A percentile compares a stretch with the other conserved stretches of the same genome.
Conservation (phyloP, 2,888 invertebrate genomes). For the Machimus rusticus region DNA sequence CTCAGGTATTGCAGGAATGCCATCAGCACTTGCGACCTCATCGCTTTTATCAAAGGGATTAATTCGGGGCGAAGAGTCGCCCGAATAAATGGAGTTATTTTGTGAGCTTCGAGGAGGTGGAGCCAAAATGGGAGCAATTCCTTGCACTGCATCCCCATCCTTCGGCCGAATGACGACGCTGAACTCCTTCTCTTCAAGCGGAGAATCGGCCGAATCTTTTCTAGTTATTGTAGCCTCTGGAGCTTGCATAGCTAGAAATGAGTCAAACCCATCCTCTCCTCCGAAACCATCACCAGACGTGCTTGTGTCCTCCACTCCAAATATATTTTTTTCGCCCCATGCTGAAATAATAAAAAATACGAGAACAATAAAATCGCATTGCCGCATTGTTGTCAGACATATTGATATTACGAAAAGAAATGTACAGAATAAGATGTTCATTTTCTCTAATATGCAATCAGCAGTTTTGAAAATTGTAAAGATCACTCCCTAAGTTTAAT, state of each 20-base stretch:
- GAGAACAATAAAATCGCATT: no score
- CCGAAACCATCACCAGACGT: conserved; percentile 67
- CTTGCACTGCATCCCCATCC: conserved; percentile 62
- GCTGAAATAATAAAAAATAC: conserved; percentile 52
- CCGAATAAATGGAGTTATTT: conserved; percentile 52
- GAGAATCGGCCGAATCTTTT: conserved; percentile 76
- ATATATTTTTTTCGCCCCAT: conserved; percentile 61
- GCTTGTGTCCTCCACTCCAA: conserved; percentile 58
- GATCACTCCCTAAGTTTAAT: no score
- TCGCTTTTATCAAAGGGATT: conserved; percentile 79
- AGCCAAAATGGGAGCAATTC: conserved; percentile 75
- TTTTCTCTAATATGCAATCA: no score
- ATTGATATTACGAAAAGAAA: no score
- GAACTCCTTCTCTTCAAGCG: conserved; percentile 78
- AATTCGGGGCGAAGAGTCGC: conserved; percentile 72
- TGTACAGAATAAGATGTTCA: no score
- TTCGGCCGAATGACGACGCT: conserved; percentile 76
- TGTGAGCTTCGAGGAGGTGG: conserved; percentile 67
- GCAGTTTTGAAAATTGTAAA: no score
- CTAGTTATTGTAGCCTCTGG: conserved; percentile 65
- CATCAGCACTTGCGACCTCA: conserved; percentile 55
- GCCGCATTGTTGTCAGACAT: no score
- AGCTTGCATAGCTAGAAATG: conserved; percentile 80
- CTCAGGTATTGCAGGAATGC: conserved; percentile 55
- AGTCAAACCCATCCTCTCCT: conserved; percentile 76